Base-by-base conservation (phyloP, 2,888 invertebrate species). In the Serrognathus titanus region DNA sequence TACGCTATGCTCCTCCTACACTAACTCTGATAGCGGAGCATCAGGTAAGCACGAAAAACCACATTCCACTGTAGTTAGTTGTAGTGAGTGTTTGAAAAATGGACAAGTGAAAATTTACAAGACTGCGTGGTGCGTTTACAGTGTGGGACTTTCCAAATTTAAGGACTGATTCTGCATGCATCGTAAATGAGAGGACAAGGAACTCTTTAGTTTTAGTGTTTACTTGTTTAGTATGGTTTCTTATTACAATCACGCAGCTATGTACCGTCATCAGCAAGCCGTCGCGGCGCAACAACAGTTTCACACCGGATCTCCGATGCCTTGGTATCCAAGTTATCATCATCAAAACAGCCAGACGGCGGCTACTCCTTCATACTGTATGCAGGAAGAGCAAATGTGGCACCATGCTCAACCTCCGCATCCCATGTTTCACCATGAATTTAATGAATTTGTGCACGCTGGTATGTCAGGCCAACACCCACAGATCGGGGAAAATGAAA, bases 171-270 rank as follows among this genome's bases (percentile, higher is more conserved):
- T 45, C 12, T 36, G 20, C 39, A 7, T 38, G 47, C 5, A 40
- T 54, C 11, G n/a, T 50, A 48, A 37, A 40, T 35, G 46, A 48
- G 11, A 37, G 51, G 43, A 43, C 31, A 48, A 11, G 11, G 13
- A 36, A 49, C 37, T 31, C 24, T 49, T 51, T 20, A 51, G 51
- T 51, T 40, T 31, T 24, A 13, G 40, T 51, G 11, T 52, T 51
- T 39, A 12, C 4, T 40, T 36, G 55, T 56, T 59, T 57, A 65
- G 60, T 60, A 89, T 89, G 89, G 88, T 89, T 79, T 87, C 87
- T 66, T 89, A 89, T 77, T 89, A 85, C 70, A 84, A 85, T 78
- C 81, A 86, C 75, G 78, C 85, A 71, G 81, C 85, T 76, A 62
- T 62, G 64, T 65, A 64, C 41, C 58, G 62, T 31, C 63, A 64